phyloP scores from a whole-genome alignment of 2,797 vertebrate species.

The Pangasius macronema region DNA sequence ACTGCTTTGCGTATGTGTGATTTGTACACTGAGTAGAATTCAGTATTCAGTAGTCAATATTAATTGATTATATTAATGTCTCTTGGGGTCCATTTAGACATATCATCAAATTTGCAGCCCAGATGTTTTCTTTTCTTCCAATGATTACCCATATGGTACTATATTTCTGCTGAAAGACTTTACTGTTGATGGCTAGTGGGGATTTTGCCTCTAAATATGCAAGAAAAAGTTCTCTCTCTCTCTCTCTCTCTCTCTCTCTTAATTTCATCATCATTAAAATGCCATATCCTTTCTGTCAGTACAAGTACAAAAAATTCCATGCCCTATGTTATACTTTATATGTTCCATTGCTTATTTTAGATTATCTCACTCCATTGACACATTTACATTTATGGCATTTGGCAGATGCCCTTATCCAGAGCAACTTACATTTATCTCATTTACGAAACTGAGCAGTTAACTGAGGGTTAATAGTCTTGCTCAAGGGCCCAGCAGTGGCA shows the following conservation, averaged over 20 bases:
- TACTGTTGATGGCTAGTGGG: not conserved
- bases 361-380: constrained; percentile 35
- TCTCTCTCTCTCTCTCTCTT: no score
- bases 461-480: no score
- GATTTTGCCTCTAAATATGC: not conserved
- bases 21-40: not conserved
- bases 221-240: not conserved
- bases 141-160: not conserved
- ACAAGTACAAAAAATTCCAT: not conserved
- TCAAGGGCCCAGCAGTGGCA: no score
- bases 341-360: not conserved
- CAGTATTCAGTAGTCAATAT: not conserved
- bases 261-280: not conserved
- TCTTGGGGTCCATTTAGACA: not conserved
- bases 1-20: not conserved
- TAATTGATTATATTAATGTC: not conserved
- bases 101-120: not conserved
- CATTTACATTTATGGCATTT: no score
- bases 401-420: no score
- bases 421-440: no score
- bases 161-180: not conserved
- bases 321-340: not conserved
- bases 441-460: no score
- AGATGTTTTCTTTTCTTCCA: not conserved
- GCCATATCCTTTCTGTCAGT: not conserved